A percentile compares a stretch with the other conserved stretches of the same genome.
Conservation (phyloP, 1,140 invertebrate species). For the Drosophila tropicalis region DNA sequence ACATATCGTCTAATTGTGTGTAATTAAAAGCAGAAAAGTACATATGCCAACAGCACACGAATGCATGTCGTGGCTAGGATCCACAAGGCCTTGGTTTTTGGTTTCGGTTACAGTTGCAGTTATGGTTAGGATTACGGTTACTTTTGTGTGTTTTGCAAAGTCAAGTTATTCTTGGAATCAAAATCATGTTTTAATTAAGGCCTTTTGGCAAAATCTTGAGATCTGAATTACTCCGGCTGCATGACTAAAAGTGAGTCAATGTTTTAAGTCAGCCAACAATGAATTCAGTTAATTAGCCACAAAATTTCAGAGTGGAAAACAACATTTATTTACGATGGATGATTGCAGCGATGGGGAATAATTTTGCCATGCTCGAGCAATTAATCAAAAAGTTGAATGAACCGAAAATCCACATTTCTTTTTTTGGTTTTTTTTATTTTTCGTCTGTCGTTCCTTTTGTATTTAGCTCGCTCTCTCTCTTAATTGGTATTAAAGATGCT, state of each 20-base stretch:
- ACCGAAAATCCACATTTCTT: slow-evolving; percentile 37
- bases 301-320: slow-evolving; percentile 33
- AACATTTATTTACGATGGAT: slow-evolving; percentile 36
- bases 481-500: slow-evolving; percentile 69
- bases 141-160: background rate
- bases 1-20: slow-evolving; percentile 55
- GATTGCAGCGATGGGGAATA: slow-evolving; percentile 58
- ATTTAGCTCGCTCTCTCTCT: slow-evolving; percentile 6
- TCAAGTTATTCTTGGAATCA: slow-evolving; percentile 55
- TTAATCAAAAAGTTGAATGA: slow-evolving; percentile 79
- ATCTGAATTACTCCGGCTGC: slow-evolving; percentile 34
- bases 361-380: slow-evolving; percentile 70
- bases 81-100: background rate
- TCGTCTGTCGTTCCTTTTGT: background rate
- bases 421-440: background rate
- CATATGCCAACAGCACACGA: background rate
- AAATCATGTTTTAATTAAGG: slow-evolving; percentile 57
- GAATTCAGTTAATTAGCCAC: slow-evolving; percentile 58
- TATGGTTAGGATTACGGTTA: slow-evolving; percentile 8
- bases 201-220: slow-evolving; percentile 7
- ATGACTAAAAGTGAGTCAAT: slow-evolving; percentile 51
- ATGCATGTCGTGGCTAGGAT: slow-evolving; percentile 38
- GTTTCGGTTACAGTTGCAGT: slow-evolving; percentile 9
- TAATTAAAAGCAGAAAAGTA: slow-evolving; percentile 49
- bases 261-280: slow-evolving; percentile 44